A percentile compares a stretch with the other conserved stretches of the same genome.
These are phyloP conservation scores for Spea bombifrons DNA, from an alignment of 2,113 vertebrate species.

Conservation along the genomic window DNA sequence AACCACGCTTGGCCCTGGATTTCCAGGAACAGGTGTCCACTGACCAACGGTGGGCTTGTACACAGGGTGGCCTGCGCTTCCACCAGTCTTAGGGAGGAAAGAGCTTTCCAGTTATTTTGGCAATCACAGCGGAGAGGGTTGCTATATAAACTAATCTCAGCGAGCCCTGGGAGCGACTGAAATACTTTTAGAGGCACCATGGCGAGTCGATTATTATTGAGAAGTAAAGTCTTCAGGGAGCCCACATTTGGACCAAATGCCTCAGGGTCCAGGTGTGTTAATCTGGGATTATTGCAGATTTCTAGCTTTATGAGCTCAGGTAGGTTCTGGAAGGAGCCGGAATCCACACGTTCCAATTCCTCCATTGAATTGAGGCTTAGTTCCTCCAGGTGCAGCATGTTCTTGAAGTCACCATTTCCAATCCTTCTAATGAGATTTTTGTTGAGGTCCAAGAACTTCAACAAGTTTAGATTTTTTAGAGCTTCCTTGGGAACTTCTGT, in stretches of 20 bases:
- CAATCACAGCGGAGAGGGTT: slow-evolving; percentile 78
- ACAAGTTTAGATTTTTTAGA: slow-evolving; percentile 64
- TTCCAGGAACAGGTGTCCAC: slow-evolving; percentile 67
- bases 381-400: slow-evolving; percentile 72
- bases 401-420: slow-evolving; percentile 68
- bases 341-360: slow-evolving; percentile 67
- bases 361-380: slow-evolving; percentile 79
- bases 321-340: slow-evolving; percentile 67
- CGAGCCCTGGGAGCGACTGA: slow-evolving; percentile 57
- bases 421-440: slow-evolving; percentile 70
- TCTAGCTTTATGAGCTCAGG: slow-evolving; percentile 74
- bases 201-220: slow-evolving; percentile 68
- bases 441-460: slow-evolving; percentile 79
- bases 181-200: slow-evolving; percentile 69
- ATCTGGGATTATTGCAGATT: slow-evolving; percentile 66
- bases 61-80: slow-evolving; percentile 70
- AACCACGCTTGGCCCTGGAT: slow-evolving; percentile 61
- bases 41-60: slow-evolving; percentile 61
- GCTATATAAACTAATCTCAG: slow-evolving; percentile 66
- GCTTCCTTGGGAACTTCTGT: slow-evolving; percentile 68
- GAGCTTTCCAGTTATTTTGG: slow-evolving; percentile 66
- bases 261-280: slow-evolving; percentile 67
- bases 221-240: slow-evolving; percentile 67
- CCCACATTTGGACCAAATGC: slow-evolving; percentile 64
- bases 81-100: slow-evolving; percentile 64